Conservation (phyloP, 1,140 invertebrate genomes). For the Mya arenaria region DNA sequence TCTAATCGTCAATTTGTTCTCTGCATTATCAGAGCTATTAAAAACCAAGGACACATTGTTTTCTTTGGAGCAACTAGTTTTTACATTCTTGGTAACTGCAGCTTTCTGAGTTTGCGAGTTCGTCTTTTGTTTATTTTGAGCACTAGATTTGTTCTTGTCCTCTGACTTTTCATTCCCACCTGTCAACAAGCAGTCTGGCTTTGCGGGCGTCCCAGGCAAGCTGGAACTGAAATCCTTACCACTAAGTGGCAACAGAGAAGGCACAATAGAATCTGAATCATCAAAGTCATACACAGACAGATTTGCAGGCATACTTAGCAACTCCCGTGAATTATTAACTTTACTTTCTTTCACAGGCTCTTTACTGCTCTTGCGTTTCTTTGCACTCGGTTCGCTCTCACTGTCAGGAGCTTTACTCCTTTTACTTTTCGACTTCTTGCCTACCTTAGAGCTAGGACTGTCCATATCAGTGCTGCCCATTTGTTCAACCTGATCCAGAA, state of each 20-base stretch:
- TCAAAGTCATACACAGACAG: slow-evolving; percentile 75
- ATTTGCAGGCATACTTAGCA: slow-evolving; percentile 47
- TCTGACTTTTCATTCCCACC: slow-evolving; percentile 26
- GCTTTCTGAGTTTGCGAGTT: slow-evolving; percentile 34
- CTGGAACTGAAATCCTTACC: slow-evolving; percentile 44
- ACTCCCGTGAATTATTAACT: slow-evolving; percentile 8
- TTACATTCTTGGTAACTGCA: background rate
- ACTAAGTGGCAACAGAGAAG: slow-evolving; percentile 60
- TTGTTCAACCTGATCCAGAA: slow-evolving; percentile 77
- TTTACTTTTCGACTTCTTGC: slow-evolving; percentile 64
- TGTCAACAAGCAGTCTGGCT: slow-evolving; percentile 42
- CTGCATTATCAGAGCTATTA: background rate
- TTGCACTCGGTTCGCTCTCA: slow-evolving; percentile 61
- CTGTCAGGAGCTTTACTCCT: slow-evolving; percentile 56
- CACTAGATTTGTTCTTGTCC: slow-evolving; percentile 52
- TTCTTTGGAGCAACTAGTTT: background rate
- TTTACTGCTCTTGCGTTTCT: slow-evolving; percentile 68
- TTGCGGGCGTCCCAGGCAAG: slow-evolving; percentile 39
- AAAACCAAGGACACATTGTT: background rate
- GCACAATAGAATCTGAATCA: slow-evolving; percentile 57
- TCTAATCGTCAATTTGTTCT: background rate
- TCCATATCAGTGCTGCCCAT: slow-evolving; percentile 53
- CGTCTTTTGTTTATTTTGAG: slow-evolving; percentile 50
- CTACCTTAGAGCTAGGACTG: background rate
- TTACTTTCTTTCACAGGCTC: slow-evolving; percentile 38